Evolutionary conservation across 2,888 invertebrate genomes (phyloP).

Genomic region (Diplolepis rosae): DNA sequence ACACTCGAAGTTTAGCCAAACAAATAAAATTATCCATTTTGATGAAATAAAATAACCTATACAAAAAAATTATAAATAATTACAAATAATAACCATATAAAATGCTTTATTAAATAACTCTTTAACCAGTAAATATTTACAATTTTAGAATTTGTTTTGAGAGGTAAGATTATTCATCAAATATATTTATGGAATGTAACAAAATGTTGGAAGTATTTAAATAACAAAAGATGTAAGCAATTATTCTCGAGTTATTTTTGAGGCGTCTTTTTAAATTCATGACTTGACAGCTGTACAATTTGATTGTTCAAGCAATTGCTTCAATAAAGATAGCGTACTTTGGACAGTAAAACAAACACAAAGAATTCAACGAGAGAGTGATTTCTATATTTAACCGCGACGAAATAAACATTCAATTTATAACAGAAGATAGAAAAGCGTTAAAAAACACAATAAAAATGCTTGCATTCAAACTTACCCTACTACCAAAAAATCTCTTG

Average conservation of each 20-base stretch:
- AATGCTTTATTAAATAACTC: too few species aligned
- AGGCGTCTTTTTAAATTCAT: background rate
- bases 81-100: background rate
- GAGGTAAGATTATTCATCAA: background rate
- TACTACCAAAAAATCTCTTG: conserved; percentile 58
- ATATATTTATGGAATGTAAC: background rate
- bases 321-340: conserved; percentile 10
- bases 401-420: conserved; percentile 33
- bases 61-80: background rate
- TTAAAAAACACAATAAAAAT: conserved; percentile 33
- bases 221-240: background rate
- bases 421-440: conserved; percentile 28
- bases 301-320: background rate
- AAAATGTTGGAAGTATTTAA: background rate
- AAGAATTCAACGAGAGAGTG: conserved; percentile 26
- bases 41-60: background rate
- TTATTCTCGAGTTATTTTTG: background rate
- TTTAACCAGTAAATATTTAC: background rate
- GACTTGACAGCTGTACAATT: background rate
- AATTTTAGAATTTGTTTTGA: background rate
- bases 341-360: background rate
- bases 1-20: too few species aligned
- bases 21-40: background rate
- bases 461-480: conserved; percentile 61
- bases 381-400: conserved; percentile 37